Conservation (phyloP, 2,797 vertebrate genomes). For the Anguilla anguilla region DNA sequence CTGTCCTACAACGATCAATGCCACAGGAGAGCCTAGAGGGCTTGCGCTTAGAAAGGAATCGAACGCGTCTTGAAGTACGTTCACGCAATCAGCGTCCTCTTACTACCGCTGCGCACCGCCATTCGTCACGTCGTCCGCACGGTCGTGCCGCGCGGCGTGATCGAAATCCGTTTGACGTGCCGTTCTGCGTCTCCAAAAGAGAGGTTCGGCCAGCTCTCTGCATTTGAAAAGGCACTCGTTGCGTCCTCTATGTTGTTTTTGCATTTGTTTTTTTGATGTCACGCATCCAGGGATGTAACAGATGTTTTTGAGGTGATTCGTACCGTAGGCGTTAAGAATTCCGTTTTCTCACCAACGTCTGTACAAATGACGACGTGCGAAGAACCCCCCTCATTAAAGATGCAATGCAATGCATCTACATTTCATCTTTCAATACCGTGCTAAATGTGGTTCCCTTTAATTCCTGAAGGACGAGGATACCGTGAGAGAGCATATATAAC, state of each 20-base stretch:
- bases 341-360: background rate
- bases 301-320: slow-evolving; percentile 31
- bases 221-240: background rate
- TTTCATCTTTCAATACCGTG: background rate
- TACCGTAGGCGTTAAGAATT: background rate
- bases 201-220: slow-evolving; percentile 23
- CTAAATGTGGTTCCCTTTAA: background rate
- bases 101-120: slow-evolving; percentile 53
- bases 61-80: background rate
- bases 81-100: slow-evolving; percentile 53
- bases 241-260: background rate
- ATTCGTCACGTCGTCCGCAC: slow-evolving; percentile 61
- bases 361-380: background rate
- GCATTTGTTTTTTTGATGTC: slow-evolving; percentile 29
- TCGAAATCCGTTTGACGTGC: slow-evolving; percentile 52
- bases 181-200: slow-evolving; percentile 42
- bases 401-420: background rate
- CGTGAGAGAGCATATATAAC: background rate
- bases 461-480: background rate
- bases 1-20: background rate
- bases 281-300: slow-evolving; percentile 21
- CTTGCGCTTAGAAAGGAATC: background rate
- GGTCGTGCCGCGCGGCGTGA: slow-evolving; percentile 53
- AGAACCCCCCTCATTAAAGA: background rate
- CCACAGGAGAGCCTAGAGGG: background rate